phyloP scores from a whole-genome alignment of 2,797 vertebrate genomes.

The Anolis apletophallus region DNA sequence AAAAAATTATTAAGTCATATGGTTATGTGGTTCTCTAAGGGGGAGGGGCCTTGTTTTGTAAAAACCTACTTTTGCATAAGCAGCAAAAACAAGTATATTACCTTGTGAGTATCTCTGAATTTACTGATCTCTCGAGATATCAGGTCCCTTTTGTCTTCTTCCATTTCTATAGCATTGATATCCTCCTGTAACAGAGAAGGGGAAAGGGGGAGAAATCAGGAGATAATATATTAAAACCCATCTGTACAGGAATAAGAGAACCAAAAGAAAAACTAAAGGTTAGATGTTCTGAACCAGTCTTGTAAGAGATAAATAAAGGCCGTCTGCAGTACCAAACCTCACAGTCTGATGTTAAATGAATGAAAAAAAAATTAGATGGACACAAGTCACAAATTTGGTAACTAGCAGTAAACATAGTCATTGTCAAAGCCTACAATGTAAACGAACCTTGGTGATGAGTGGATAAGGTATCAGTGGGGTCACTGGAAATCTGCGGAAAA shows the following conservation, averaged over 20 bases:
- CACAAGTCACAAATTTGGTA: constrained; percentile 76
- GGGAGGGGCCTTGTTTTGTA: constrained; percentile 71
- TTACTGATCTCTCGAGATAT: constrained; percentile 99
- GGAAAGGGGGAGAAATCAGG: constrained; percentile 44
- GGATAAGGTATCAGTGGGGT: constrained; percentile 85
- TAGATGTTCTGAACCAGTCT: constrained; percentile 74
- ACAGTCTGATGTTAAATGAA: constrained; percentile 74
- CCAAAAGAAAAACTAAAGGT: constrained; percentile 73
- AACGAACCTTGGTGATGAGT: constrained; percentile 86
- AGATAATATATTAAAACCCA: constrained; percentile 74
- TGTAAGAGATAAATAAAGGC: constrained; percentile 75
- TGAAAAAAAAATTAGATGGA: constrained; percentile 73
- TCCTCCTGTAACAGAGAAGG: constrained; percentile 87
- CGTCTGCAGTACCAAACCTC: constrained; percentile 74
- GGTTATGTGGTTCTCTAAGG: constrained; percentile 75
- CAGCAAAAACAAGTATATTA: constrained; percentile 86
- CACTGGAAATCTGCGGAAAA: constrained; percentile 86
- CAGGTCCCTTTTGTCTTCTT: constrained; percentile 99
- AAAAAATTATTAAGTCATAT: constrained; percentile 74
- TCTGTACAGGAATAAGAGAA: constrained; percentile 64
- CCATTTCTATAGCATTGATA: constrained; percentile 99
- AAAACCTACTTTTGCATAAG: constrained; percentile 80
- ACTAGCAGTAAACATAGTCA: constrained; percentile 75
- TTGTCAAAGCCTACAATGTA: constrained; percentile 76
- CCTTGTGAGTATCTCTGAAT: constrained; percentile 99